Conservation (phyloP, 2,888 invertebrate genomes). For the Agapostemon virescens region DNA sequence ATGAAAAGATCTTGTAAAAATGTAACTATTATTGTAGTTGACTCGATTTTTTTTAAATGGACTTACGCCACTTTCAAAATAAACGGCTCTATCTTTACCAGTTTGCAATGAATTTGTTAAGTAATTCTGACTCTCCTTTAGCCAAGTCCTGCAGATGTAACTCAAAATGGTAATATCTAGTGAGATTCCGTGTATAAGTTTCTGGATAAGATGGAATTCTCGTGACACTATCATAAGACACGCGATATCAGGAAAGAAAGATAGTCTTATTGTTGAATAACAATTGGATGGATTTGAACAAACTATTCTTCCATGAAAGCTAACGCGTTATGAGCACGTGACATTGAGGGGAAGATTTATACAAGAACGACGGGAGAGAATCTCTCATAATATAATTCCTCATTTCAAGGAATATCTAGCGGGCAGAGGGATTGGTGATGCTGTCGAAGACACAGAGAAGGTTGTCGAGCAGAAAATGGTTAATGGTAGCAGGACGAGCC, state of each 20-base stretch:
- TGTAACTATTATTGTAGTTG: too few species aligned
- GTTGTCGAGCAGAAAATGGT: constrained; percentile 30
- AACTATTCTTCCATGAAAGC: constrained; percentile 1
- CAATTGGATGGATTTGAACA: not conserved
- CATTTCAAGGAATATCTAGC: constrained; percentile 33
- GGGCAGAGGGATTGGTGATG: constrained; percentile 27
- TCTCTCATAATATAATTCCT: constrained; percentile 34
- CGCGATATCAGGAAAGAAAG: not conserved
- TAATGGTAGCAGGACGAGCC: constrained; percentile 40
- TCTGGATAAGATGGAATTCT: not conserved
- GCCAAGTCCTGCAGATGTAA: too few species aligned
- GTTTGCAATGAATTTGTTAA: too few species aligned
- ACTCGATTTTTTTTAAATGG: too few species aligned
- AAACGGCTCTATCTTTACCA: too few species aligned
- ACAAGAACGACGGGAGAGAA: not conserved
- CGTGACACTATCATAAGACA: not conserved
- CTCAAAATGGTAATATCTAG: too few species aligned
- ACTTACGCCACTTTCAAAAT: too few species aligned
- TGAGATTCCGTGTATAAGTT: not conserved
- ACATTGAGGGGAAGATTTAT: not conserved
- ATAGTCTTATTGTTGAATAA: not conserved
- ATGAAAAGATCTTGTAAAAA: too few species aligned
- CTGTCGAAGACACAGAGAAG: constrained; percentile 20
- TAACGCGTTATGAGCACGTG: constrained; percentile 16
- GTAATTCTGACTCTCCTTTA: too few species aligned